phyloP scores from a whole-genome alignment of 2,888 invertebrate species.

The Drosophila nigricruria region DNA sequence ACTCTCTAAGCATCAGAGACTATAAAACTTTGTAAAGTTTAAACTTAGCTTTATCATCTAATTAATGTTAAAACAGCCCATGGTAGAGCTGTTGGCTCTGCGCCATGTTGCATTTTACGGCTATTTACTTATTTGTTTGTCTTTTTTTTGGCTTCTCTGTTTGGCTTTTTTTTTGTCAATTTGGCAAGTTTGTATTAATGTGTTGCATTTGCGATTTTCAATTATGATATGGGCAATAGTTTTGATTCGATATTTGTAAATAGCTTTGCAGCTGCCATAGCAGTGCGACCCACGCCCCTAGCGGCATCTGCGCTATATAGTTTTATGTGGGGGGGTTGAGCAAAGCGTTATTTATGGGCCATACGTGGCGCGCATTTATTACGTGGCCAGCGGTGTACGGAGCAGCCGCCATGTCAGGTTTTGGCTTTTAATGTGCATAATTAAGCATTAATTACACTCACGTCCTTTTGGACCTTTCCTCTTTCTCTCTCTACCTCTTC shows the following conservation, averaged over 20 bases:
- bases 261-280: neutral
- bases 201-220: constrained; percentile 59
- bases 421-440: constrained; percentile 81
- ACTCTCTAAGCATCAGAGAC: too few species aligned
- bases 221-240: constrained; percentile 60
- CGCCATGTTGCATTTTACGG: constrained; percentile 28
- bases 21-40: neutral
- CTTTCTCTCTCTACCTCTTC: neutral
- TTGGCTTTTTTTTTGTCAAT: constrained; percentile 25
- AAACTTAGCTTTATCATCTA: neutral
- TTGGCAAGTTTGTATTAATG: constrained; percentile 50
- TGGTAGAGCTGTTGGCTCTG: constrained; percentile 25
- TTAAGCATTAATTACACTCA: constrained; percentile 79
- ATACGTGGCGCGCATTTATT: constrained; percentile 75
- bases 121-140: constrained; percentile 14
- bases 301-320: constrained; percentile 60
- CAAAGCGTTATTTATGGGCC: constrained; percentile 71
- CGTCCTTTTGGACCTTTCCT: constrained; percentile 27
- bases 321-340: constrained; percentile 35
- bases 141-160: neutral
- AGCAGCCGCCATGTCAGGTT: constrained; percentile 62
- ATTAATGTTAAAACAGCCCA: constrained; percentile 22
- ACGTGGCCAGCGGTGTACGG: constrained; percentile 55
- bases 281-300: constrained; percentile 5
- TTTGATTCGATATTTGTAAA: constrained; percentile 37